A percentile compares a stretch with the other conserved stretches of the same genome.
Conservation (phyloP, 2,888 invertebrate genomes). For the Drymonia ruficornis region DNA sequence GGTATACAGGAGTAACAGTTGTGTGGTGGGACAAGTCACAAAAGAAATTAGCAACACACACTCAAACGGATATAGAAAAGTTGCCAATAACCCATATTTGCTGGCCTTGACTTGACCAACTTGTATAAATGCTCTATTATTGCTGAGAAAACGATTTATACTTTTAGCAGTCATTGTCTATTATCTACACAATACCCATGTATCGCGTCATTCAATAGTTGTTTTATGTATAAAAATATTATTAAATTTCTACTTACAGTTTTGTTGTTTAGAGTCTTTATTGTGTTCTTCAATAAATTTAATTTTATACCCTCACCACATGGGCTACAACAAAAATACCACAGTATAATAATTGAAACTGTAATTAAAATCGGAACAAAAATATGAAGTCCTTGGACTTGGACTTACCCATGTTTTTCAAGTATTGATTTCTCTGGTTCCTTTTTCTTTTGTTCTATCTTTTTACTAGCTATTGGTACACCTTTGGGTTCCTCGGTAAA, state of each 20-base stretch:
- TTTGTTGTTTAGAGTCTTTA: slow-evolving; percentile 50
- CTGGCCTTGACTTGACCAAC: no score
- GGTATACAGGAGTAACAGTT: no score
- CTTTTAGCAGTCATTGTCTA: no score
- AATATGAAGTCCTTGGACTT: background rate
- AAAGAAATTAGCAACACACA: no score
- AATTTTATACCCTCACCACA: slow-evolving; percentile 75
- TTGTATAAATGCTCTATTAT: no score
- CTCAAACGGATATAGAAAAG: no score
- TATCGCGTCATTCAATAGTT: no score
- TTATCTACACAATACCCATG: no score
- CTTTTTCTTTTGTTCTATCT: slow-evolving; percentile 79
- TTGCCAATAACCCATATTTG: no score
- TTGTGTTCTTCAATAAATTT: slow-evolving; percentile 74
- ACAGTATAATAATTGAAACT: background rate
- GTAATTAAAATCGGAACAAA: background rate
- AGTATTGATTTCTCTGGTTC: slow-evolving; percentile 68
- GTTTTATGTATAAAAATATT: no score
- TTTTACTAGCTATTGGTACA: slow-evolving; percentile 75
- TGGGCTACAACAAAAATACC: slow-evolving; percentile 46
- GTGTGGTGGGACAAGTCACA: no score
- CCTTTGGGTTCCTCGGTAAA: slow-evolving; percentile 90
- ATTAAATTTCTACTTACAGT: slow-evolving; percentile 57
- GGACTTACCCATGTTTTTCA: slow-evolving; percentile 66
- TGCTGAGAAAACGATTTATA: no score